These are phyloP conservation scores for Tachysurus vachellii DNA, from an alignment of 2,113 vertebrate genomes.

Conservation along the genomic window DNA sequence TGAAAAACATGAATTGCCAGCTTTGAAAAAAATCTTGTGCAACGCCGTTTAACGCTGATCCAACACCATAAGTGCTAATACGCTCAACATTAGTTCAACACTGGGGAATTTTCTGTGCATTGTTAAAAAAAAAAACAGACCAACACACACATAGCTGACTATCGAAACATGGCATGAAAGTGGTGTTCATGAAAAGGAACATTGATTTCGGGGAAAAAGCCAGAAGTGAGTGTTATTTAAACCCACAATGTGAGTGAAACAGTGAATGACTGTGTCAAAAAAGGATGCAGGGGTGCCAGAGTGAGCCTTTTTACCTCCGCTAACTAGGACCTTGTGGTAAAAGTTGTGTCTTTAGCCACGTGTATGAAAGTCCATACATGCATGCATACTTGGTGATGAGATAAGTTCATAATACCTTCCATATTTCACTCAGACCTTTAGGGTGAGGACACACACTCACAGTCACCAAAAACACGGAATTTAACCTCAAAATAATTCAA, in stretches of 20 bases:
- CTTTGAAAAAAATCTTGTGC: neutral
- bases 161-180: slow-evolving; percentile 20
- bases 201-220: slow-evolving; percentile 41
- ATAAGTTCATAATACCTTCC: neutral
- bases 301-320: neutral
- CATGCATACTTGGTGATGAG: neutral
- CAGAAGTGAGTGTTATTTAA: slow-evolving; percentile 34
- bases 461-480: neutral
- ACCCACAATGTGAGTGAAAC: slow-evolving; percentile 54
- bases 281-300: neutral
- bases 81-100: neutral
- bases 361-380: neutral
- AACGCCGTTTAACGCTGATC: neutral
- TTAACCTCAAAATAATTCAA: neutral
- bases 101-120: neutral
- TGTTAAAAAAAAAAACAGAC: neutral
- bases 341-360: neutral
- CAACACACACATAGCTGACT: slow-evolving; percentile 36
- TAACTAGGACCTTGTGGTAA: neutral
- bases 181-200: slow-evolving; percentile 52
- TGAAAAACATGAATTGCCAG: neutral
- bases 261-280: slow-evolving; percentile 18
- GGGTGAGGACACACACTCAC: neutral
- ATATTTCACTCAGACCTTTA: neutral
- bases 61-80: neutral